These are phyloP conservation scores for Aquatica leii DNA, from an alignment of 2,888 invertebrate species.

Conservation along the genomic window DNA sequence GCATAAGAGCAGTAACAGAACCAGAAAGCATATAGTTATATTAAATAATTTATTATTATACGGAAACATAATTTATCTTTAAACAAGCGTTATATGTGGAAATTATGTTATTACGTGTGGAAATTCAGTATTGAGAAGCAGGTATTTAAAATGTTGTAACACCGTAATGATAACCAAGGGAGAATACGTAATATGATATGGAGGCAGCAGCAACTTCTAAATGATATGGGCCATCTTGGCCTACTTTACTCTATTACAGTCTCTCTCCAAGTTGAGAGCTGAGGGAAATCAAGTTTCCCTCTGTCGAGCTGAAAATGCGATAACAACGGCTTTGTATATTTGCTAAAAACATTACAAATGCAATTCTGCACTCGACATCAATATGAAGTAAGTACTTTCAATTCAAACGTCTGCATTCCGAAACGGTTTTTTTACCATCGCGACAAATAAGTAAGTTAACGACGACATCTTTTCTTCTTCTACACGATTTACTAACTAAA, in stretches of 20 bases:
- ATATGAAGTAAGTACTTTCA: too few species aligned
- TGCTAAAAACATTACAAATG: neutral
- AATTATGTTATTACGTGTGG: neutral
- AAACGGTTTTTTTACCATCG: neutral
- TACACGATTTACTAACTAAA: too few species aligned
- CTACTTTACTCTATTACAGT: slow-evolving; percentile 33
- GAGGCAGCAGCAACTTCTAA: slow-evolving; percentile 22
- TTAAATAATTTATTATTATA: slow-evolving; percentile 7
- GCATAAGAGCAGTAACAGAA: neutral
- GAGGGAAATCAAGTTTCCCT: slow-evolving; percentile 31
- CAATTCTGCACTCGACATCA: slow-evolving; percentile 2
- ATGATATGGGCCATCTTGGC: slow-evolving; percentile 34
- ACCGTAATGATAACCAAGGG: slow-evolving; percentile 27
- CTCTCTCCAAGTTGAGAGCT: slow-evolving; percentile 30
- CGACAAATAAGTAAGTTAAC: neutral
- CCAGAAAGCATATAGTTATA: slow-evolving; percentile 2
- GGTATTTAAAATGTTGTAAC: slow-evolving; percentile 21
- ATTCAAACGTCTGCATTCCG: too few species aligned
- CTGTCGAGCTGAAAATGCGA: slow-evolving; percentile 32
- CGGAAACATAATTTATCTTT: neutral
- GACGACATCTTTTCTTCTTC: neutral
- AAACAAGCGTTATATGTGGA: slow-evolving; percentile 1
- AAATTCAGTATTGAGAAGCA: neutral
- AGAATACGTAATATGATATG: slow-evolving; percentile 26
- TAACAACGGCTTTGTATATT: slow-evolving; percentile 17